phyloP scores from a whole-genome alignment of 2,797 vertebrate genomes.

The Phataginus tetradactyla region DNA sequence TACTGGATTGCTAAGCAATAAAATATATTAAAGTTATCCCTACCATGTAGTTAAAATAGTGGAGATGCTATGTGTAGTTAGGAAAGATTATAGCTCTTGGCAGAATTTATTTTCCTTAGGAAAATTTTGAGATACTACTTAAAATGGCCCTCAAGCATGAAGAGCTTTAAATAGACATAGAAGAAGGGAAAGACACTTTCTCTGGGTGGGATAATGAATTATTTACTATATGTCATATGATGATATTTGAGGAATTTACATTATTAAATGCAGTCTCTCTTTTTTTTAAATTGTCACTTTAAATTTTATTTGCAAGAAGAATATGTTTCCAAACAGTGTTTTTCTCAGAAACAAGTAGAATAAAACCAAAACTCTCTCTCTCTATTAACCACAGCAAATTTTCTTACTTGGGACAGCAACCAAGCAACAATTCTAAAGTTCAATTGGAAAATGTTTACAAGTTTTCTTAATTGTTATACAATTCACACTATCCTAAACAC shows the following conservation, averaged over 20 bases:
- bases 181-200: background rate
- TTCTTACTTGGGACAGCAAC: background rate
- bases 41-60: background rate
- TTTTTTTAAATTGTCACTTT: background rate
- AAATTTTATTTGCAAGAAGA: background rate
- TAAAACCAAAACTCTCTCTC: background rate
- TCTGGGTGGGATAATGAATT: background rate
- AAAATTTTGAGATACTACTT: background rate
- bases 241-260: background rate
- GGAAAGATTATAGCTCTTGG: background rate
- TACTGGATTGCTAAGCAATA: background rate
- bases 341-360: background rate
- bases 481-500: background rate
- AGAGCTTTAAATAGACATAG: background rate
- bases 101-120: background rate
- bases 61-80: background rate
- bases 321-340: background rate
- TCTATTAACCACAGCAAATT: background rate
- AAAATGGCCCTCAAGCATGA: background rate
- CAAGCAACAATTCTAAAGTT: background rate
- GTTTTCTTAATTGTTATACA: background rate
- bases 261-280: background rate
- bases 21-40: background rate
- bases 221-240: background rate
- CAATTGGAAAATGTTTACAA: background rate